These are phyloP conservation scores for Byasa hedistus DNA, from an alignment of 2,888 invertebrate genomes.

Conservation along the genomic window DNA sequence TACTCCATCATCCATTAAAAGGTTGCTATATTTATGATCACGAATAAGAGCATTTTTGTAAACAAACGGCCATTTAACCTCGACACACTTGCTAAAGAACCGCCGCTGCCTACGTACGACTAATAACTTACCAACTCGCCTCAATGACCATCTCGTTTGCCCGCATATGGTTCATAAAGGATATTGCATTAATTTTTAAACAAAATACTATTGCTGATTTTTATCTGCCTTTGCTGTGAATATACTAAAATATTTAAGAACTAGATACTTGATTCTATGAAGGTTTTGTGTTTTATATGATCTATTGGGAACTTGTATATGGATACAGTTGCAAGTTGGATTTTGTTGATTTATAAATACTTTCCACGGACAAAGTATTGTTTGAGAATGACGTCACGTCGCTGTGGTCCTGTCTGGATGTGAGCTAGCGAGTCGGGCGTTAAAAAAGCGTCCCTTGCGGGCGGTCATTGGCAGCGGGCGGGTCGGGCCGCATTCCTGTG, in stretches of 20 bases:
- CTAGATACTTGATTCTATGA: no score
- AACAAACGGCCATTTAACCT: constrained; percentile 27
- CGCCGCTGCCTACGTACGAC: constrained; percentile 23
- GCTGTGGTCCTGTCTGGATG: constrained; percentile 57
- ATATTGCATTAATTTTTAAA: neutral
- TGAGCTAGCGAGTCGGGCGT: constrained; percentile 61
- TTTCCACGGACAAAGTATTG: no score
- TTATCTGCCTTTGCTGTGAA: neutral
- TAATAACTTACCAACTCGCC: constrained; percentile 14
- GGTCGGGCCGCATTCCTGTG: constrained; percentile 76
- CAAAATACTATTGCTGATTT: neutral
- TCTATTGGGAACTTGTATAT: no score
- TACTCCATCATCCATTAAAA: constrained; percentile 7
- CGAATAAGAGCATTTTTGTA: constrained; percentile 25
- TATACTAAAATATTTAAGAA: no score
- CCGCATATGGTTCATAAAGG: neutral
- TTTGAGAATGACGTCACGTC: constrained; percentile 28
- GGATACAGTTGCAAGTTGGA: no score
- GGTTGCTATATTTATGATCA: constrained; percentile 12
- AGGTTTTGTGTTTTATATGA: no score
- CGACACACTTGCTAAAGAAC: constrained; percentile 30
- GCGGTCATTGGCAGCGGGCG: constrained; percentile 78
- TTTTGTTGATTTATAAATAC: no score
- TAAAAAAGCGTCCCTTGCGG: constrained; percentile 73
- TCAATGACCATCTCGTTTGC: constrained; percentile 18